Percentiles rank a stretch among this genome's conserved stretches.
phyloP scores from a whole-genome alignment of 2,797 vertebrate species.

The Ataeniobius toweri region DNA sequence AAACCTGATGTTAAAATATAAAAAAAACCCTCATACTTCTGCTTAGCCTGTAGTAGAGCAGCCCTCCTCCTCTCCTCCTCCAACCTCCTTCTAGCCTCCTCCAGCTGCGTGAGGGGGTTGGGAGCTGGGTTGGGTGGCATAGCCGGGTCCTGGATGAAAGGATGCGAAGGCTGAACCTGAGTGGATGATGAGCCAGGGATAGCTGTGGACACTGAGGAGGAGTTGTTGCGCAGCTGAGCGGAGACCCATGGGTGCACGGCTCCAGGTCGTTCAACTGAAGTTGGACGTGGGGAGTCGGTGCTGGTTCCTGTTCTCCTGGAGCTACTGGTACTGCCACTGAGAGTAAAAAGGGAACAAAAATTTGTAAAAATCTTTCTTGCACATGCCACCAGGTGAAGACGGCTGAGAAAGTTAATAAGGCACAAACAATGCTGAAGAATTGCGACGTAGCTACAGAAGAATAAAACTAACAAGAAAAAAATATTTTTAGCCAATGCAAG shows the following conservation, averaged over 20 bases:
- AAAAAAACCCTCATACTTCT: constrained; percentile 78
- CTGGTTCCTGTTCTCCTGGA: constrained; percentile 83
- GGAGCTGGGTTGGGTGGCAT: constrained; percentile 96
- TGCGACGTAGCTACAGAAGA: not conserved
- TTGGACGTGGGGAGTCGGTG: constrained; percentile 81
- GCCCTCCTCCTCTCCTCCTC: constrained; percentile 92
- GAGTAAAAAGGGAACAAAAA: not conserved
- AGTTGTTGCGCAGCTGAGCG: constrained; percentile 88
- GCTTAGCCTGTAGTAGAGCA: constrained; percentile 85
- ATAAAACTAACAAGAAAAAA: not conserved
- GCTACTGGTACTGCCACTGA: constrained; percentile 83
- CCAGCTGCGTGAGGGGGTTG: constrained; percentile 93
- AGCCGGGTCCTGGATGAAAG: constrained; percentile 95
- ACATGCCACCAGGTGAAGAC: not conserved
- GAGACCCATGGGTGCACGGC: constrained; percentile 91
- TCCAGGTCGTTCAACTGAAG: constrained; percentile 88
- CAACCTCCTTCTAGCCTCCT: constrained; percentile 90
- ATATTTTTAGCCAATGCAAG: not conserved
- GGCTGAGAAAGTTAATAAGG: not conserved
- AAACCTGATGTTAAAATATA: not conserved
- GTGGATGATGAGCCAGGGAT: constrained; percentile 57
- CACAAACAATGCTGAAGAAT: not conserved
- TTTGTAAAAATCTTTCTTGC: not conserved
- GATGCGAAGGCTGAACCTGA: constrained; percentile 91
- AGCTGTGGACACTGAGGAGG: constrained; percentile 61